A percentile compares a stretch with the other conserved stretches of the same genome.
Conservation (phyloP, 2,888 invertebrate genomes). For the Synergus laeviventris region DNA sequence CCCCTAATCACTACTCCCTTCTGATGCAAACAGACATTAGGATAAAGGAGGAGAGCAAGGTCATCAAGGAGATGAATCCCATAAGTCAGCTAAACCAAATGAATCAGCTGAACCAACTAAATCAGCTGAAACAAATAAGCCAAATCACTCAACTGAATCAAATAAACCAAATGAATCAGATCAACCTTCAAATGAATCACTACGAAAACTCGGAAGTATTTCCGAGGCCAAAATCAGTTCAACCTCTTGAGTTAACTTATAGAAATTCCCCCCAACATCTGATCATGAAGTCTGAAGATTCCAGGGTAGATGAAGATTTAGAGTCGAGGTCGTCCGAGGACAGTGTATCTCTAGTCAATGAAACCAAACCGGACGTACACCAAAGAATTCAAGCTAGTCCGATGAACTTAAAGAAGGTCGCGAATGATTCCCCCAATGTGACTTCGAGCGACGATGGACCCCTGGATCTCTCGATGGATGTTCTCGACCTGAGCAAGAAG, state of each 20-base stretch:
- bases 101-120: background rate
- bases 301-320: slow-evolving; percentile 76
- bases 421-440: slow-evolving; percentile 44
- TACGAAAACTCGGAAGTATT: slow-evolving; percentile 54
- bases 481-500: slow-evolving; percentile 90
- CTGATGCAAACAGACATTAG: slow-evolving; percentile 59
- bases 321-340: slow-evolving; percentile 69
- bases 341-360: slow-evolving; percentile 72
- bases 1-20: slow-evolving; percentile 52
- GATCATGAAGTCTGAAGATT: slow-evolving; percentile 57
- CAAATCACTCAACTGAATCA: background rate
- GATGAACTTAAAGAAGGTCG: slow-evolving; percentile 65
- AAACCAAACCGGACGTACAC: slow-evolving; percentile 65
- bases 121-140: background rate
- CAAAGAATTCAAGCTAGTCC: slow-evolving; percentile 72
- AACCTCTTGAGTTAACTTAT: slow-evolving; percentile 59
- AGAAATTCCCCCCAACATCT: slow-evolving; percentile 54
- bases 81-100: background rate
- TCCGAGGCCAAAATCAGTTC: slow-evolving; percentile 50
- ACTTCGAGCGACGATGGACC: slow-evolving; percentile 76
- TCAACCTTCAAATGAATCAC: slow-evolving; percentile 41
- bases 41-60: slow-evolving; percentile 54
- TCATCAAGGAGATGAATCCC: background rate
- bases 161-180: background rate
- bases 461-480: slow-evolving; percentile 87